phyloP scores from a whole-genome alignment of 2,113 vertebrate species.

The Scartelaos histophorus region DNA sequence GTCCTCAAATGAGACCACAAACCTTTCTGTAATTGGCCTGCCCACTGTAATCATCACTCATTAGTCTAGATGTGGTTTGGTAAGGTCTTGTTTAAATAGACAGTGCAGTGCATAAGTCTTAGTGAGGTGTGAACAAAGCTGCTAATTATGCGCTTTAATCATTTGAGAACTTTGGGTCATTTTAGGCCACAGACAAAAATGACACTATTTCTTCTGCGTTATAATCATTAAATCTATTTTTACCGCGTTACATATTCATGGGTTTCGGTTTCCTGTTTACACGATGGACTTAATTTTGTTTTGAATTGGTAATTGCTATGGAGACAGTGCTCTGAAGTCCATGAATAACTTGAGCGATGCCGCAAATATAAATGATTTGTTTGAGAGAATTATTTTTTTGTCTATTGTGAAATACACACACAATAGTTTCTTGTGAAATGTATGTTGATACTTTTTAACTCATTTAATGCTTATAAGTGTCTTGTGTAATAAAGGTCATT shows the following conservation, averaged over 20 bases:
- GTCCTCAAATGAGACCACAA: conserved; percentile 21
- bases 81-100: conserved; percentile 25
- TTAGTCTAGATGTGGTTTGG: conserved; percentile 34
- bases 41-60: conserved; percentile 34
- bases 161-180: neutral
- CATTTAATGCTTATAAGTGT: too few species aligned
- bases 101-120: neutral
- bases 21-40: conserved; percentile 7
- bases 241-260: too few species aligned
- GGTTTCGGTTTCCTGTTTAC: neutral
- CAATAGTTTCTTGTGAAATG: too few species aligned
- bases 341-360: neutral
- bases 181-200: neutral
- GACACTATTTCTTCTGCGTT: neutral
- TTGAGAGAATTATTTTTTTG: neutral
- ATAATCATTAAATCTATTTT: neutral
- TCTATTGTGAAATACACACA: too few species aligned
- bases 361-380: neutral
- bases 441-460: too few species aligned
- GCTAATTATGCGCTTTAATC: neutral
- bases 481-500: too few species aligned
- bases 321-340: neutral
- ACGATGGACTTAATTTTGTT: neutral
- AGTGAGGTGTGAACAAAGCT: neutral
- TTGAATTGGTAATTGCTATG: neutral